Conservation (phyloP, 2,888 invertebrate genomes). For the Zelleria hepariella region DNA sequence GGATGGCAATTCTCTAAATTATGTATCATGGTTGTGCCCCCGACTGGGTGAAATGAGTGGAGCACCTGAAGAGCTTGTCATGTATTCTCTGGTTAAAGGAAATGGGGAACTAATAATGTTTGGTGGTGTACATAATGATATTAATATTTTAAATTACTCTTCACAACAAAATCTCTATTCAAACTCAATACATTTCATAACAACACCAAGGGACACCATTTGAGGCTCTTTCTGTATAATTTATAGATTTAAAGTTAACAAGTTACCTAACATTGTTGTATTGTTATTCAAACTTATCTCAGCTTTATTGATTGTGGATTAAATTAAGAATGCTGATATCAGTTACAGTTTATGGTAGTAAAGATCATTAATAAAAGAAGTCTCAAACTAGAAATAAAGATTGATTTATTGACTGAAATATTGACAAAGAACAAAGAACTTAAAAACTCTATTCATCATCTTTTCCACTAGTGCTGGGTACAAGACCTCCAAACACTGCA, state of each 20-base stretch:
- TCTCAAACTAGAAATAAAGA: neutral
- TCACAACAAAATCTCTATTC: conserved; percentile 78
- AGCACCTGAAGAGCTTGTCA: conserved; percentile 89
- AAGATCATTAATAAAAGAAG: neutral
- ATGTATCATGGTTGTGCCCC: conserved; percentile 78
- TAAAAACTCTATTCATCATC: conserved; percentile 18
- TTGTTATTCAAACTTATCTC: neutral
- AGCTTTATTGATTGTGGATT: neutral
- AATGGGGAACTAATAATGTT: conserved; percentile 95
- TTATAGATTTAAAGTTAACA: neutral
- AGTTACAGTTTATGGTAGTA: no score
- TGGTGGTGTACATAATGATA: conserved; percentile 93
- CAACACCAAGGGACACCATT: conserved; percentile 79
- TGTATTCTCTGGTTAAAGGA: conserved; percentile 91
- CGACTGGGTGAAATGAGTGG: conserved; percentile 77
- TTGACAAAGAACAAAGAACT: neutral
- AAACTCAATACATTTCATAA: conserved; percentile 83
- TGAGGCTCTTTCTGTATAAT: conserved; percentile 32
- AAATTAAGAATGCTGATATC: neutral
- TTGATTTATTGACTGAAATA: neutral
- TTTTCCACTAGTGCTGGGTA: conserved; percentile 35
- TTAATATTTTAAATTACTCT: conserved; percentile 68
- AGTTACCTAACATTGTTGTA: neutral
- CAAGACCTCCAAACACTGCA: conserved; percentile 91
- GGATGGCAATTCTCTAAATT: conserved; percentile 74